Base-by-base conservation (phyloP, 2,113 vertebrate species). In the Lipotes vexillifer region DNA sequence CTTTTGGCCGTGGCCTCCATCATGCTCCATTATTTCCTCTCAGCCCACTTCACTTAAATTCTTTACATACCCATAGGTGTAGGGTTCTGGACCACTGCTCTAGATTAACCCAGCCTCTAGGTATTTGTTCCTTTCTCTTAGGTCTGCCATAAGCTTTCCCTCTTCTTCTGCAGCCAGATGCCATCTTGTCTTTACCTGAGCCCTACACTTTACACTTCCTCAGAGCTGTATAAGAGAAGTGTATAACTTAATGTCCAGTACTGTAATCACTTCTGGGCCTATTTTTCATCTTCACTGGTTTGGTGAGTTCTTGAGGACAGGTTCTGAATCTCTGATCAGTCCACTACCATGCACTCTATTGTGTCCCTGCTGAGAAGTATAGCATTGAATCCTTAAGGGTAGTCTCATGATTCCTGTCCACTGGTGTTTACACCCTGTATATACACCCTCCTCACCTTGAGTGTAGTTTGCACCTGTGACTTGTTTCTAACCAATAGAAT, bases 401-500 rank as follows among this genome's bases (percentile, higher is more conserved):
- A 44, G 29, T 49, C 29, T 44, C 23, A 3, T 15, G 57, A 57
- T 11, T 25, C 29, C 63, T 55, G 29, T 17, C 27, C n/a, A 33
- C 0, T 71, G 36, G 65, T 78, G 12, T 52, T 80, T n/a, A 38
- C 52, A 25, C 27, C 27, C 15, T 36, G 29, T 80, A 1, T 68
- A 33, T 55, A 63, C 20, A 10, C 21, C 65, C 20, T 13, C 21
- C 65, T 96, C 20, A 21, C 59, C n/a, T 59, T 33, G 20, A n/a
- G 13, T 44, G 8, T 88, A 65, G n/a, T 23, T 15, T n/a, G 25
- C 31, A 33, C 44, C 44, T 29, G 15, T 57, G 36, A 52, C 49
- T 96, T 82, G 13, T 9, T 92, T 95, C 61, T 95, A 84, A 75
- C 38, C 2, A 27, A n/a, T 14, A 55, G 10, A 95, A 66, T 93